Base-by-base conservation (phyloP, 2,888 invertebrate genomes). In the Ochropleura plecta region DNA sequence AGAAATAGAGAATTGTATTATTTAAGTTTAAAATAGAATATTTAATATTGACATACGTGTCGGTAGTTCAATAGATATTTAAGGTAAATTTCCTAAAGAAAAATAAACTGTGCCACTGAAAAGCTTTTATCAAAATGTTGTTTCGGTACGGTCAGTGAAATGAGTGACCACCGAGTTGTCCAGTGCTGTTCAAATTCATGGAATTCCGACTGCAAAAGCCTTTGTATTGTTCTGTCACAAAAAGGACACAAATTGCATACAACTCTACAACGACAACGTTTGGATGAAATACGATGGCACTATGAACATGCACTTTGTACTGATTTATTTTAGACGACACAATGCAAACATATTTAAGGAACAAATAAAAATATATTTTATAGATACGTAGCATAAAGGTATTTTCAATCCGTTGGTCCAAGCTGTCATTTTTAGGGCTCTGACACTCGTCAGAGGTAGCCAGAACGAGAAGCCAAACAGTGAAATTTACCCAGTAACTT, bases 11-110 rank as follows among this genome's bases (percentile, higher is more conserved):
- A 20, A 40, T 62, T 49, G 16, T 59, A 44, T 44, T n/a, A 51
- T 16, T 16, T 75, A 75, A 76, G 5, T 7, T 14, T 42, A 2
- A 3, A 30, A 67, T 44, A 18, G 9, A 70, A 46, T 60, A n/a
- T 53, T 53, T n/a, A 64, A 18, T 42, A n/a, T n/a, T n/a, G 30
- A 2, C 30, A 30, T 30, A 30, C 30, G 30, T 51, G 3, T 63
- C 5, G 20, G 48, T 40, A 48, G 1, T 20, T 30, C 16, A 18
- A 18, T 0, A 7, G 14, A 30, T 18, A 7, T 6, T 18, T 18
- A 20, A 62, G 6, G n/a, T n/a, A 3, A 10, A n/a, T 3, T 48
- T 69, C 1, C 3, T 12, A 4, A 12, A 70, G 12, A 18, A 12
- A 16, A 42, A 16, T 20, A 63, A 62, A 62, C 16, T 40, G n/a